These are phyloP conservation scores for Drepana arcuata DNA, from an alignment of 1,140 invertebrate genomes.

Conservation along the genomic window DNA sequence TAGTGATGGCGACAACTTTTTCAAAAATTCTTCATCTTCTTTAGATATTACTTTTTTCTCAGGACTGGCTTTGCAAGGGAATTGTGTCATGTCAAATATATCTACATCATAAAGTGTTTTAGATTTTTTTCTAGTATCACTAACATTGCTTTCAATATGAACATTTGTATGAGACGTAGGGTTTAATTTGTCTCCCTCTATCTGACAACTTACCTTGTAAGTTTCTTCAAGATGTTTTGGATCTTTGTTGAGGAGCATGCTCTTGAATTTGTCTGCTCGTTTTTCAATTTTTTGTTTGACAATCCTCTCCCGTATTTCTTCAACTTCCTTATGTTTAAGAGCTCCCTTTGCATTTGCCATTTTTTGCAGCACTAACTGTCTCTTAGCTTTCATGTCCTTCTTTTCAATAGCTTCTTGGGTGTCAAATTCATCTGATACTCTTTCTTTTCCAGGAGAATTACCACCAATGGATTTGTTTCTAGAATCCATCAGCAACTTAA, in stretches of 20 bases:
- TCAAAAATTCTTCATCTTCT: constrained; percentile 54
- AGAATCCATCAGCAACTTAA: constrained; percentile 76
- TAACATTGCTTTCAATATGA: no score
- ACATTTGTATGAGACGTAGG: no score
- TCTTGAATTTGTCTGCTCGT: constrained; percentile 71
- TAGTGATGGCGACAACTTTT: constrained; percentile 68
- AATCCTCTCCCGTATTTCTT: constrained; percentile 67
- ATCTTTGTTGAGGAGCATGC: constrained; percentile 41
- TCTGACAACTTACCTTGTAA: neutral
- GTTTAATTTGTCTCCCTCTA: constrained; percentile 1
- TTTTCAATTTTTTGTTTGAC: constrained; percentile 72
- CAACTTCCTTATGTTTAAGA: constrained; percentile 69
- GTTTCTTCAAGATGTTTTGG: constrained; percentile 10
- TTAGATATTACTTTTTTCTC: constrained; percentile 21
- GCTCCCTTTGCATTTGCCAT: constrained; percentile 74
- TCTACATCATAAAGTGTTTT: constrained; percentile 30
- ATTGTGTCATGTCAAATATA: constrained; percentile 29
- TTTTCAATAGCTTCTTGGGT: constrained; percentile 28
- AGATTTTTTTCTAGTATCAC: constrained; percentile 1
- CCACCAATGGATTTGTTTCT: constrained; percentile 74
- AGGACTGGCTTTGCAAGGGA: constrained; percentile 8
- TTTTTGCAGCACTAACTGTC: constrained; percentile 70
- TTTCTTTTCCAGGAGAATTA: constrained; percentile 75
- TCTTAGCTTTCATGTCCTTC: constrained; percentile 59
- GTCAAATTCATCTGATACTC: constrained; percentile 20